Evolutionary conservation across 2,888 invertebrate genomes (phyloP), one percentile per base, ranked within the genome.

Genomic region (Catocala nupta): DNA sequence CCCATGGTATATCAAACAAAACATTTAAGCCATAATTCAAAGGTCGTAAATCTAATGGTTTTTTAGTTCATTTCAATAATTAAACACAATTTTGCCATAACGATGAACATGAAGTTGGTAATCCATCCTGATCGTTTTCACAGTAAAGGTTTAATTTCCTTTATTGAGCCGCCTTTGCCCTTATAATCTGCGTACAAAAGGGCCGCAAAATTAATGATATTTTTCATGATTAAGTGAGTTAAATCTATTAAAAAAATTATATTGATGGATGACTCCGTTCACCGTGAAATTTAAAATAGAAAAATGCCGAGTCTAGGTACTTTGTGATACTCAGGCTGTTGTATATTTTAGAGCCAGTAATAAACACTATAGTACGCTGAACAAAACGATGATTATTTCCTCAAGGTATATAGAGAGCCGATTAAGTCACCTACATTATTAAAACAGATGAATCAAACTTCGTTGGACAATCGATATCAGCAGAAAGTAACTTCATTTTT

Each of bases 161-260:
- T 70, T 69, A 77, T 73, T 63, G 73, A 61, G 53, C 57, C 59
- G 47, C 25, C 33, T 25, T 0, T 8, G 42, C 53, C 66, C 77
- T 69, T 65, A 62, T 67, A 71, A 56, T 62, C 65, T 44, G 50
- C 57, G 62, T 59, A 68, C 71, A 78, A 72, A 78, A 70, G 77
- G 68, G 55, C 51, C 55, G 47, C 57, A 55, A 74, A 80, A 83
- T 83, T 80, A 80, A 83, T 83, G 81, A 78, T 74, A 73, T 73
- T 82, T 77, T 78, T 68, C 65, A 78, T 83, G 81, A 82, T 83
- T 73, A 72, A 77, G 73, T 71, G 69, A 77, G 81, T 81, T 70
- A 64, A 53, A 59, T 59, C 53, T 56, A 61, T 61, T 59, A 48
- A 59, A 51, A 75, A 70, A 67, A 67, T 70, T 5, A 70, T 58